Conservation (phyloP, 2,797 vertebrate species). For the Sebastes ruberrimus region DNA sequence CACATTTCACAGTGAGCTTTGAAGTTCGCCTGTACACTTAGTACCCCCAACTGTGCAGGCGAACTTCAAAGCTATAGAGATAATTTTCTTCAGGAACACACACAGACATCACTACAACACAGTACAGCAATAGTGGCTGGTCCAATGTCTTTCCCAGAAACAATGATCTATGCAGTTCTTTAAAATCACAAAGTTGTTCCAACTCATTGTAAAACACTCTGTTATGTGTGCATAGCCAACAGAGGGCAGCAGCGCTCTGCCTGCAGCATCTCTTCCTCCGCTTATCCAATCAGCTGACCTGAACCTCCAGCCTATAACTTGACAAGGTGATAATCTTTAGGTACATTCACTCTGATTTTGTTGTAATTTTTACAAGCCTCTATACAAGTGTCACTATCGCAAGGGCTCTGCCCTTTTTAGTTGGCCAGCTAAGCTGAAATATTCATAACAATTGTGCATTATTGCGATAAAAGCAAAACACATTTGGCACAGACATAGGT, state of each 20-base stretch:
- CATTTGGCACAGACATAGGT: no score
- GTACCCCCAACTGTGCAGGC: no score
- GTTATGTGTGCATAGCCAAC: not conserved
- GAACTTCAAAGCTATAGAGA: not conserved
- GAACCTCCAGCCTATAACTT: not conserved
- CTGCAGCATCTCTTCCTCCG: not conserved
- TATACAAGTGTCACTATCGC: not conserved
- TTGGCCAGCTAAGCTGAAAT: no score
- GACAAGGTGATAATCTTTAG: not conserved
- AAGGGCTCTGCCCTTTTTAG: no score
- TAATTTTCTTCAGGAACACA: not conserved
- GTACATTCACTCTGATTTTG: not conserved
- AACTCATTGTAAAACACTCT: not conserved
- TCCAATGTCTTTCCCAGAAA: not conserved
- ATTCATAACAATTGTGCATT: no score
- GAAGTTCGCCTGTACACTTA: not conserved
- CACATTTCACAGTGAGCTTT: slow-evolving; percentile 23
- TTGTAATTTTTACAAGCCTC: not conserved
- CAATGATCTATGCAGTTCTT: not conserved
- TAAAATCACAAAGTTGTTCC: not conserved
- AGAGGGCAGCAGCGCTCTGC: slow-evolving; percentile 55
- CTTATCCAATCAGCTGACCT: not conserved
- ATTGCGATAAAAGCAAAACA: no score
- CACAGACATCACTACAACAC: not conserved
- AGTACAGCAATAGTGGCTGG: not conserved